Evolutionary conservation across 2,797 vertebrate genomes (phyloP), one percentile per base, ranked within the genome.

Genomic region (Arnoldichthys spilopterus): DNA sequence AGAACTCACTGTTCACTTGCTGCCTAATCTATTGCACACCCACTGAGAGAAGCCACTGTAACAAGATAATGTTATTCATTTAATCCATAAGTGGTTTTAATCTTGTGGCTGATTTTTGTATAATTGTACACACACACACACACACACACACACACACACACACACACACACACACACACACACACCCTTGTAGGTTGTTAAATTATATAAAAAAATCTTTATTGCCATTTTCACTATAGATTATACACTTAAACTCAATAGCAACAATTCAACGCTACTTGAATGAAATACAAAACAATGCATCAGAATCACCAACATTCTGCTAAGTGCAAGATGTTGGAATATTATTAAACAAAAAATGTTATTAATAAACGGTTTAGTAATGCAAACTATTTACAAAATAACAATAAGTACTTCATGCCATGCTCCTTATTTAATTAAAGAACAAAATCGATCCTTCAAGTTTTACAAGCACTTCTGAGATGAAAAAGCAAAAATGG

Each of bases 321-420:
- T 70, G 80, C 82, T 83, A 84, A 83, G 80, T 54, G 77, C 56
- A 78, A 85, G 86, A 91, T 69, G 82, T 51, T 56, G 85, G 76
- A 75, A 77, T 49, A 66, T 59, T 81, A 79, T 81, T 80, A 82
- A 89, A 89, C 32, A 67, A 83, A 83, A 78, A 68, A 64, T 70
- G 77, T 70, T 83, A 83, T 81, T 84, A 74, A 74, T 85, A 83
- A 91, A 90, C 84, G 77, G 69, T 91, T 89, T 85, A 90, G 86
- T 96, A 96, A 95, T 92, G 94, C 93, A 96, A 96, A 96, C 92
- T 98, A 98, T 98, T 98, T 97, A 98, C 94, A 98, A 92, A 63
- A 83, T 95, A 91, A 66, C 86, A 88, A 91, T 80, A 93, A 92
- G 93, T 92, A 93, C 91, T 89, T 96, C 96, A 98, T 98, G 96